Conservation (phyloP, 2,888 invertebrate genomes). For the Campoplex capitator region DNA sequence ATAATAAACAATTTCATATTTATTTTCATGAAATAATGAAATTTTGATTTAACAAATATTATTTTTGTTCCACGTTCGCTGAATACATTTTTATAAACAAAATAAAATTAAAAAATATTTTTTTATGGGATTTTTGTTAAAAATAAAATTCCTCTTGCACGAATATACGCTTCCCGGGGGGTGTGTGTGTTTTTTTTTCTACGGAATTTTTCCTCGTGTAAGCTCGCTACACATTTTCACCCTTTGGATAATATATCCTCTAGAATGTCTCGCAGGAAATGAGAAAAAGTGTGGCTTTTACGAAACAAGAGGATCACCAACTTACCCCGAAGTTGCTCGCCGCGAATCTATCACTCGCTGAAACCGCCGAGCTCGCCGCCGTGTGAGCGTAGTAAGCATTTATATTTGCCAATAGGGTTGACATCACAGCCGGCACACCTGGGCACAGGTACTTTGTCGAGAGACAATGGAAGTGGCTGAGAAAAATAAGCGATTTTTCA, state of each 20-base stretch:
- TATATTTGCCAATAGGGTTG: slow-evolving; percentile 98
- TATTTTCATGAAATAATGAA: no score
- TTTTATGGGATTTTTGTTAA: background rate
- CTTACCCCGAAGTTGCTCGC: slow-evolving; percentile 99
- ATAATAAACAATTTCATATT: no score
- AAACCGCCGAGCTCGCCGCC: slow-evolving; percentile 98
- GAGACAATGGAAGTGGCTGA: slow-evolving; percentile 99
- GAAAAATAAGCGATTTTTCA: slow-evolving; percentile 81
- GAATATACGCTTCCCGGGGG: background rate
- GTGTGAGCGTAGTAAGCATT: slow-evolving; percentile 99
- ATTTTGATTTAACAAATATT: no score
- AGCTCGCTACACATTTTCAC: background rate
- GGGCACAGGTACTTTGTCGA: slow-evolving; percentile 99
- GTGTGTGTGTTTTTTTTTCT: background rate
- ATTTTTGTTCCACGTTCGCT: no score
- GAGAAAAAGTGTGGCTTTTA: slow-evolving; percentile 14
- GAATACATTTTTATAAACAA: no score
- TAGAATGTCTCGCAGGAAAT: slow-evolving; percentile 29
- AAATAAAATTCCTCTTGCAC: background rate
- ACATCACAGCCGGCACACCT: slow-evolving; percentile 99
- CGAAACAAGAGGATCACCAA: slow-evolving; percentile 69
- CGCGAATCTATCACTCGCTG: slow-evolving; percentile 99
- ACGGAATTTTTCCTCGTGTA: background rate
- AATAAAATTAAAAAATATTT: background rate
- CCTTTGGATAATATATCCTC: background rate